Evolutionary conservation across 2,888 invertebrate species (phyloP).

Genomic region (Carabus problematicus): DNA sequence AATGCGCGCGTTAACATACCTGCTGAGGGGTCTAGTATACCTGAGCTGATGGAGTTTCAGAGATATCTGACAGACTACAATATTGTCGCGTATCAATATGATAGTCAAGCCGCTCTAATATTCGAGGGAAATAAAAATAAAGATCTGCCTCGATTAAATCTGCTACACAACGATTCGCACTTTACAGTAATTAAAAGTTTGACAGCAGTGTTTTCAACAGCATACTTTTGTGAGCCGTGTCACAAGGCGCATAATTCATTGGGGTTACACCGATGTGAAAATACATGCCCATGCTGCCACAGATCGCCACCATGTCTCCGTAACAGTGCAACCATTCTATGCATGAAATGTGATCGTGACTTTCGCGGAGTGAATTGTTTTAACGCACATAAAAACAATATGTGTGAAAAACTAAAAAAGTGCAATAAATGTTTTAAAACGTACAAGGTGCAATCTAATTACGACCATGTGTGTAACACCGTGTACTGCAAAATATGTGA

Average conservation of each 20-base stretch:
- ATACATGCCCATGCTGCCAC: slow-evolving; percentile 28
- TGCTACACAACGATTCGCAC: slow-evolving; percentile 45
- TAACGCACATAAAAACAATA: not conserved
- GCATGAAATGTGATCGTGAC: not conserved
- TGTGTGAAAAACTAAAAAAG: not conserved
- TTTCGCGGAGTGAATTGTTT: not conserved
- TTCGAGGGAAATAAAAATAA: too few relatives aligned
- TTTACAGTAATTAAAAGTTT: slow-evolving; percentile 39
- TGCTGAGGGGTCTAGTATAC: too few relatives aligned
- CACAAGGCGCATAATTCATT: slow-evolving; percentile 45
- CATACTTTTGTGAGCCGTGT: slow-evolving; percentile 48
- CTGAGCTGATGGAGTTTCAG: too few relatives aligned
- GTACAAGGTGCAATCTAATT: not conserved
- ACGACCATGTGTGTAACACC: slow-evolving; percentile 6
- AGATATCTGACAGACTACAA: too few relatives aligned
- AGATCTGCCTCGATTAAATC: slow-evolving; percentile 43
- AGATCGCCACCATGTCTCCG: slow-evolving; percentile 34
- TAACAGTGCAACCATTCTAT: not conserved
- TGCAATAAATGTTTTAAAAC: not conserved
- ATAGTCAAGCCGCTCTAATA: too few relatives aligned
- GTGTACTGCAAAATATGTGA: slow-evolving; percentile 9
- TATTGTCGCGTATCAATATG: too few relatives aligned
- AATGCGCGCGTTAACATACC: too few relatives aligned
- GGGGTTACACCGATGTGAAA: slow-evolving; percentile 40
- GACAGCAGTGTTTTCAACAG: slow-evolving; percentile 46